A percentile compares a stretch with the other conserved stretches of the same genome.
phyloP scores from a whole-genome alignment of 2,113 vertebrate genomes.

The Melanotaenia duboulayi region DNA sequence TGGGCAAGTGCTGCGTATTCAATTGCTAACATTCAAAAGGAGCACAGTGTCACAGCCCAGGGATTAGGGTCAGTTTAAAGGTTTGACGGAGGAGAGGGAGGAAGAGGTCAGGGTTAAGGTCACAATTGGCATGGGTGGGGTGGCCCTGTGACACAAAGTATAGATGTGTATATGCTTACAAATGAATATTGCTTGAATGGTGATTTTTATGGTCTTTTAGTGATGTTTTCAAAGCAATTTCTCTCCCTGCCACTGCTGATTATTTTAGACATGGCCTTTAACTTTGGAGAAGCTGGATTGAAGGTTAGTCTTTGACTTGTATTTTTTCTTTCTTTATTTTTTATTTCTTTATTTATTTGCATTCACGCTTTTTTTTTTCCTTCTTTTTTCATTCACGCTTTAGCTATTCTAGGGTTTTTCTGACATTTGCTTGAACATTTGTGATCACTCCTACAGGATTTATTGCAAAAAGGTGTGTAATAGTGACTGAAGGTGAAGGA shows the following conservation, averaged over 20 bases:
- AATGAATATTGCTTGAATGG: constrained; percentile 51
- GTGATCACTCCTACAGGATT: background rate
- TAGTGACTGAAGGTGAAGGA: constrained; percentile 37
- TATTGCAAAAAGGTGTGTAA: background rate
- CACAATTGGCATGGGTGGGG: constrained; percentile 41
- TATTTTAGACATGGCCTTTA: constrained; percentile 21
- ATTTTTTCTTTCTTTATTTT: too few relatives aligned
- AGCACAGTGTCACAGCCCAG: constrained; percentile 59
- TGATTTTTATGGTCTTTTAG: constrained; percentile 34
- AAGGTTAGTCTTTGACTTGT: too few relatives aligned
- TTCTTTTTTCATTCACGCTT: background rate
- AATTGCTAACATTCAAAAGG: constrained; percentile 65
- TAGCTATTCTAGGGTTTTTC: background rate
- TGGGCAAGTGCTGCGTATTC: constrained; percentile 62
- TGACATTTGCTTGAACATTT: background rate
- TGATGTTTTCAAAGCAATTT: constrained; percentile 23
- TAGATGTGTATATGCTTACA: constrained; percentile 52
- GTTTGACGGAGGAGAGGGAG: constrained; percentile 59
- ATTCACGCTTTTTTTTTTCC: background rate
- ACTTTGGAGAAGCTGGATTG: constrained; percentile 14
- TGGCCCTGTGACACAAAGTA: constrained; percentile 42
- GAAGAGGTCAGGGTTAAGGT: constrained; percentile 62
- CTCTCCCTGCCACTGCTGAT: constrained; percentile 25
- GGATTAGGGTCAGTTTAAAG: constrained; percentile 76
- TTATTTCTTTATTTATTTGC: too few relatives aligned